phyloP scores from a whole-genome alignment of 2,888 invertebrate genomes.

The Dexiosoma caninum region DNA sequence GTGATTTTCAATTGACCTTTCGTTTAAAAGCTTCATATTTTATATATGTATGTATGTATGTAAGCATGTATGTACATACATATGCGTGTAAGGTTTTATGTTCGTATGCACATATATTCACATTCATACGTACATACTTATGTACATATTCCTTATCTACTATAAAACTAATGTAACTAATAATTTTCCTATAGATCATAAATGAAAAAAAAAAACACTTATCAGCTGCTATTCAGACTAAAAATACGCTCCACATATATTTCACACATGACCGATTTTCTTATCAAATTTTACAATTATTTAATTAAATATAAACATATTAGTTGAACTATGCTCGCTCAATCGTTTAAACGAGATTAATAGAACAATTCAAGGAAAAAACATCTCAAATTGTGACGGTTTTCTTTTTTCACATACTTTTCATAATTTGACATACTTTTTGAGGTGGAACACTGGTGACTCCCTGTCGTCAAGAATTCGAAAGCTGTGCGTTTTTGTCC shows the following conservation, averaged over 20 bases:
- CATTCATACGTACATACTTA: too few species aligned
- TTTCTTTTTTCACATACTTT: too few species aligned
- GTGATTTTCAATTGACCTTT: conserved; percentile 40
- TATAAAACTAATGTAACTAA: neutral
- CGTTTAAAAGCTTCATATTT: neutral
- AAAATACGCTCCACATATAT: conserved; percentile 7
- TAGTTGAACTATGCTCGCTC: too few species aligned
- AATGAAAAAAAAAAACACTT: conserved; percentile 2
- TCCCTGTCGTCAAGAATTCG: too few species aligned
- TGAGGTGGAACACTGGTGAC: too few species aligned
- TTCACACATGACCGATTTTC: conserved; percentile 16
- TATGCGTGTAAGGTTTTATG: neutral
- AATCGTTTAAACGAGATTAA: too few species aligned
- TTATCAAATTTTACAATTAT: conserved; percentile 37
- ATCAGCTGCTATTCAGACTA: conserved; percentile 7
- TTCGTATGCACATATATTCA: neutral
- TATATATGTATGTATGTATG: neutral
- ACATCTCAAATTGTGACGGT: too few species aligned
- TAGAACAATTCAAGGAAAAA: too few species aligned
- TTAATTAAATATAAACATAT: conserved; percentile 8
- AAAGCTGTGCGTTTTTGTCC: too few species aligned
- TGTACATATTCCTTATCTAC: neutral
- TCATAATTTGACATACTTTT: too few species aligned
- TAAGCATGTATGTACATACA: neutral
- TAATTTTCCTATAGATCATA: conserved; percentile 12